Conservation (phyloP, 1,140 invertebrate species). For the Telenomus remus region DNA sequence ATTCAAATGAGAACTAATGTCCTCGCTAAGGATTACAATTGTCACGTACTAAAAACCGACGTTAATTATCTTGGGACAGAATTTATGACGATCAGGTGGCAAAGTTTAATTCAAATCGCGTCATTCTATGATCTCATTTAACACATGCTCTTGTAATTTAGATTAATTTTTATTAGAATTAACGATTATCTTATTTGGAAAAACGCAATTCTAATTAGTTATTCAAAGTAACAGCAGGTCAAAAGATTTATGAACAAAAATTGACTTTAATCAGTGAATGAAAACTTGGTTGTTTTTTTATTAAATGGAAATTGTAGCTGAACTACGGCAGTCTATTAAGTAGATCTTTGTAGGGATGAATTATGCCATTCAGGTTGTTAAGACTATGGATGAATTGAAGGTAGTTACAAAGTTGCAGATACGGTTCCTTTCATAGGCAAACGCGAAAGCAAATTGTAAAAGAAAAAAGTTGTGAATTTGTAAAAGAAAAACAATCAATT, state of each 20-base stretch:
- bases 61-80: conserved; percentile 28
- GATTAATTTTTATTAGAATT: too few species aligned
- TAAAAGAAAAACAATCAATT: conserved; percentile 23
- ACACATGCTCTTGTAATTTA: too few species aligned
- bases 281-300: conserved; percentile 43
- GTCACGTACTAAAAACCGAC: conserved; percentile 31
- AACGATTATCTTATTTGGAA: too few species aligned
- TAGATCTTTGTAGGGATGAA: conserved; percentile 41
- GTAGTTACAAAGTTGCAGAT: conserved; percentile 32
- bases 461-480: conserved; percentile 15
- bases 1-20: conserved; percentile 42
- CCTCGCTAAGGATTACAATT: conserved; percentile 37
- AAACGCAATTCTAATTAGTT: too few species aligned
- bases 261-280: conserved; percentile 22
- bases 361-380: conserved; percentile 40
- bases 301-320: conserved; percentile 35
- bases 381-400: conserved; percentile 36
- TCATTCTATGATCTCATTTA: too few species aligned
- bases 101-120: too few species aligned
- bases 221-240: too few species aligned
- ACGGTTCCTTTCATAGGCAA: conserved; percentile 30
- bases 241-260: too few species aligned
- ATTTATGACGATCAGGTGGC: conserved; percentile 11
- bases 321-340: conserved; percentile 10
- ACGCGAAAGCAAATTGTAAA: conserved; percentile 22